Base-by-base conservation (phyloP, 53 echinoderm and acorn worm species). In the Astropecten irregularis region DNA sequence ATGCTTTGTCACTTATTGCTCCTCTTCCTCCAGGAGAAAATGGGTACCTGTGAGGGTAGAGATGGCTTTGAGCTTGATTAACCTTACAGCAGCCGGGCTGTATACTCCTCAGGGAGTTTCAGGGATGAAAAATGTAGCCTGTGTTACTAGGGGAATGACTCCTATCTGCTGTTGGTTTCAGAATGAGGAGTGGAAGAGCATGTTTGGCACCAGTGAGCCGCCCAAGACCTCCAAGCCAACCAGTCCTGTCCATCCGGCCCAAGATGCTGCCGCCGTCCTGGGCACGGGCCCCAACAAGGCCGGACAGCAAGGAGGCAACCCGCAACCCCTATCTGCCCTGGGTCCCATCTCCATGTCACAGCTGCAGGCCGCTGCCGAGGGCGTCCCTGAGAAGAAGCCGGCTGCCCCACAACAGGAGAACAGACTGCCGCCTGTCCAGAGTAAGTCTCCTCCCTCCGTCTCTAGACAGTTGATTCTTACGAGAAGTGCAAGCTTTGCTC, bases 101-200 rank as follows among this genome's bases (percentile, higher is more conserved):
- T n/a, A n/a, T n/a, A n/a, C n/a, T n/a, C n/a, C n/a, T n/a, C n/a
- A n/a, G n/a, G n/a, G n/a, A n/a, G n/a, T n/a, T n/a, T n/a, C n/a
- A n/a, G n/a, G n/a, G n/a, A n/a, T n/a, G n/a, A n/a, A n/a, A n/a
- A n/a, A n/a, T n/a, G n/a, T n/a, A n/a, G n/a, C n/a, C n/a, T n/a
- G n/a, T n/a, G n/a, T n/a, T n/a, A n/a, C n/a, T n/a, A n/a, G n/a
- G n/a, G n/a, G n/a, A n/a, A n/a, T n/a, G n/a, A n/a, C n/a, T n/a
- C n/a, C n/a, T n/a, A n/a, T n/a, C n/a, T n/a, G n/a, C n/a, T n/a
- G n/a, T n/a, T n/a, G n/a, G 35, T 28, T 36, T 0, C 54, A 96
- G 96, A 96, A 96, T 62, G 96, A 96, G 39, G 96, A 96, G 34
- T 96, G 96, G 96, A 89, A 92, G 76, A 91, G 93, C 40, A 96